Conservation (phyloP, 2,797 vertebrate genomes). For the Onychomys leucogaster region DNA sequence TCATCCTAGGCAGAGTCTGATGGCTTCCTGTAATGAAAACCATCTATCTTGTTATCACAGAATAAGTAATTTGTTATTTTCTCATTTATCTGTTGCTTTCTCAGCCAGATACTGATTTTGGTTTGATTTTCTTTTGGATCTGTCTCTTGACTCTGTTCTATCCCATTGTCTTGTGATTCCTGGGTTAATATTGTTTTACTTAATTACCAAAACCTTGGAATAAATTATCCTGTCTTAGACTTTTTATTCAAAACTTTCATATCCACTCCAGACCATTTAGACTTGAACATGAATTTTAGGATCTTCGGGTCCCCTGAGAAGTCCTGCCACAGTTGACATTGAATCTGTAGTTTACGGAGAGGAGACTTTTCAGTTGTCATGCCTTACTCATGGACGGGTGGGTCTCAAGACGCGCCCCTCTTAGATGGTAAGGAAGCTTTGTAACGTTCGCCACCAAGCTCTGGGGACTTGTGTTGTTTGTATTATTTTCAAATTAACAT, state of each 20-base stretch:
- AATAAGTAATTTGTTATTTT: constrained; percentile 27
- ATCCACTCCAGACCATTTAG: background rate
- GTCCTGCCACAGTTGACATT: background rate
- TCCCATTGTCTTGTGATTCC: constrained; percentile 20
- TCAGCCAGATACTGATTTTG: constrained; percentile 6
- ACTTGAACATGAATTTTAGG: constrained; percentile 2
- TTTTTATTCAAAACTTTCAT: constrained; percentile 23
- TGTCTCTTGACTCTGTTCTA: constrained; percentile 18
- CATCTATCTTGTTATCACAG: background rate
- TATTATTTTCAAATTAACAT: background rate
- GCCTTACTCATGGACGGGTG: no score
- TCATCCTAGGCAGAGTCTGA: constrained; percentile 9
- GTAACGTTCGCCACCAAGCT: background rate
- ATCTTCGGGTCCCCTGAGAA: background rate
- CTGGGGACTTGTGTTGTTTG: background rate
- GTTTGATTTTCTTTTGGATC: constrained; percentile 23
- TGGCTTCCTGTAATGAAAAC: constrained; percentile 23
- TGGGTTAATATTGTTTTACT: constrained; percentile 44
- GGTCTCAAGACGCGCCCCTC: background rate
- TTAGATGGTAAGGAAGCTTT: background rate
- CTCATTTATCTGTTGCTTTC: constrained; percentile 8
- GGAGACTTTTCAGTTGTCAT: background rate
- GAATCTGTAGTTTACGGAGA: background rate
- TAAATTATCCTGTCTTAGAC: background rate
- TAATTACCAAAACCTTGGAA: constrained; percentile 50